phyloP scores from a whole-genome alignment of 2,888 invertebrate genomes.

The Crocallis elinguaria region DNA sequence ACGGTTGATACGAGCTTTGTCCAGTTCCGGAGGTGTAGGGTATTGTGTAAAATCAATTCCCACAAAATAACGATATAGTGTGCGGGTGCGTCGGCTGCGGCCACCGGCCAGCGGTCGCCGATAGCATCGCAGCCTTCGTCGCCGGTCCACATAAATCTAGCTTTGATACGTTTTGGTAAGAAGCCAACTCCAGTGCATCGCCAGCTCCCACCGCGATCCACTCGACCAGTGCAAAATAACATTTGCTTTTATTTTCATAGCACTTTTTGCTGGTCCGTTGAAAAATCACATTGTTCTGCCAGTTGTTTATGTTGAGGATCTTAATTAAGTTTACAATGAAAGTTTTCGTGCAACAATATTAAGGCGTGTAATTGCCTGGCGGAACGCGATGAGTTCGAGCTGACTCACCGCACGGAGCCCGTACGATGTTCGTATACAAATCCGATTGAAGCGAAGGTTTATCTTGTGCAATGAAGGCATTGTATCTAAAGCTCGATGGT shows the following conservation, averaged over 20 bases:
- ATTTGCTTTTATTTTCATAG: constrained; percentile 54
- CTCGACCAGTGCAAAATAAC: constrained; percentile 58
- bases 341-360: constrained; percentile 46
- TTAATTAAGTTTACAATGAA: constrained; percentile 51
- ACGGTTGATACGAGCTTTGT: constrained; percentile 13
- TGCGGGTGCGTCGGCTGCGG: constrained; percentile 27
- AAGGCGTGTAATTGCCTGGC: constrained; percentile 48
- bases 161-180: constrained; percentile 83
- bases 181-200: constrained; percentile 71
- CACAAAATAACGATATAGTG: constrained; percentile 59
- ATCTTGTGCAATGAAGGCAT: constrained; percentile 68
- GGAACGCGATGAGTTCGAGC: constrained; percentile 49
- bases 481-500: constrained; percentile 43
- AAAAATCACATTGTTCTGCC: constrained; percentile 11
- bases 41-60: constrained; percentile 63
- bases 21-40: constrained; percentile 24
- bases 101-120: constrained; percentile 44
- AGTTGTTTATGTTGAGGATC: constrained; percentile 45
- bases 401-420: constrained; percentile 57
- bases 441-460: constrained; percentile 66
- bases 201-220: constrained; percentile 44
- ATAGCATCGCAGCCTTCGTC: constrained; percentile 79
- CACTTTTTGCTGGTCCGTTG: constrained; percentile 29
- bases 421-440: constrained; percentile 67
- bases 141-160: constrained; percentile 78